Base-by-base conservation (phyloP, 2,113 vertebrate species). In the Lipophrys pholis region DNA sequence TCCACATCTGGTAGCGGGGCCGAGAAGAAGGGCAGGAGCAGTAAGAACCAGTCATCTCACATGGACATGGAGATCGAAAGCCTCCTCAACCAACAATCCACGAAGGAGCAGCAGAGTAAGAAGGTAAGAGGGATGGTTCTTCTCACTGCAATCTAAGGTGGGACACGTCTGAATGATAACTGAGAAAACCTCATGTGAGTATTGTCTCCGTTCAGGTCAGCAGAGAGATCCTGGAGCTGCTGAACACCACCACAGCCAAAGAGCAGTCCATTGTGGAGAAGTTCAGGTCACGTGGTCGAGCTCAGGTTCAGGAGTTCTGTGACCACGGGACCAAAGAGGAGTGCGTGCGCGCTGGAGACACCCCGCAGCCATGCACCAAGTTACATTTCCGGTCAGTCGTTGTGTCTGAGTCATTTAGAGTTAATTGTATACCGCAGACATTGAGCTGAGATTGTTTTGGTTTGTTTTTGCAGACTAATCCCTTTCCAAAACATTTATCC, bases 231-330 rank as follows among this genome's bases (percentile, higher is more conserved):
- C 90, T 98, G 74, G 96, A 98, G 84, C 93, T 98, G 17, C 89
- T 98, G 6, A 97, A 96, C 79, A 94, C 96, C 55, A 97, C 95
- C 81, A 97, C 96, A 5, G 97, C 97, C 11, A 97, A 97, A 80
- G 97, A 98, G 69, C 97, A 98, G 61, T 97, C 96, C 57, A 98
- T 97, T 15, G 96, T 98, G 80, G 96, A 97, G 79, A 98, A 98
- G 87, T 97, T 97, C 66, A 91, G 97, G 1, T 98, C 97, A 0
- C 94, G 96, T 0, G 97, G 97, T 11, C 93, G 97, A 10, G 96
- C 96, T 49, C 97, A 97, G 79, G 97, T 98, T 3, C 97, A 97
- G 76, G 97, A 97, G 79, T 98, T 98, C 87, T 98, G 97, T 43
- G 96, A 98, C 73, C 94, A 97, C 36, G 97, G 97, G 70, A 98